Evolutionary conservation across 2,888 invertebrate species (phyloP).

Genomic region (Apocheima hispidaria): DNA sequence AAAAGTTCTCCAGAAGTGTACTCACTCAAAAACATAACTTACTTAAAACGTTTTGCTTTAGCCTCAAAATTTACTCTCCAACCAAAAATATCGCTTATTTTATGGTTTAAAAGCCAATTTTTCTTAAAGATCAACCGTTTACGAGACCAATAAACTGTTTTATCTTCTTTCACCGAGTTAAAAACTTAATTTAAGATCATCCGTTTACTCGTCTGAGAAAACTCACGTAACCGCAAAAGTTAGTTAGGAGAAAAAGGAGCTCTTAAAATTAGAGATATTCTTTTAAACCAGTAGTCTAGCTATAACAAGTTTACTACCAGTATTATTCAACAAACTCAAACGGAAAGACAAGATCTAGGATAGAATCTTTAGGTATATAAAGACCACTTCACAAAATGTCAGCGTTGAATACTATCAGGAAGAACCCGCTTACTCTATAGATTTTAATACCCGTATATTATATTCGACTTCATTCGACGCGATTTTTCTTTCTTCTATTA

Average conservation of each 20-base stretch:
- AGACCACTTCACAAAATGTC: too few relatives aligned
- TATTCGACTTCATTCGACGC: too few relatives aligned
- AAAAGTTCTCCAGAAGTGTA: too few relatives aligned
- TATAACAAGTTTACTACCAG: background rate
- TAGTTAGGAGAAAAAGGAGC: slow-evolving; percentile 23
- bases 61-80: background rate
- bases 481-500: too few relatives aligned
- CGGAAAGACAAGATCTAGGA: too few relatives aligned
- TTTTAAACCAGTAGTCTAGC: background rate
- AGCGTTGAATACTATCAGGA: too few relatives aligned
- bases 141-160: slow-evolving; percentile 34
- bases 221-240: slow-evolving; percentile 25
- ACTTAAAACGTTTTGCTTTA: background rate
- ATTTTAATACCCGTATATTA: too few relatives aligned
- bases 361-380: too few relatives aligned
- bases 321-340: background rate
- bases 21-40: too few relatives aligned
- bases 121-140: slow-evolving; percentile 35
- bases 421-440: too few relatives aligned
- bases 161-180: slow-evolving; percentile 16
- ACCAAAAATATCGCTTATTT: background rate
- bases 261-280: slow-evolving; percentile 13
- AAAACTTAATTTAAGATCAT: slow-evolving; percentile 27
- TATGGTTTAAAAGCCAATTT: background rate
- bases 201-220: slow-evolving; percentile 23